Evolutionary conservation across 2,888 invertebrate species (phyloP).

Genomic region (Heliconius sara): DNA sequence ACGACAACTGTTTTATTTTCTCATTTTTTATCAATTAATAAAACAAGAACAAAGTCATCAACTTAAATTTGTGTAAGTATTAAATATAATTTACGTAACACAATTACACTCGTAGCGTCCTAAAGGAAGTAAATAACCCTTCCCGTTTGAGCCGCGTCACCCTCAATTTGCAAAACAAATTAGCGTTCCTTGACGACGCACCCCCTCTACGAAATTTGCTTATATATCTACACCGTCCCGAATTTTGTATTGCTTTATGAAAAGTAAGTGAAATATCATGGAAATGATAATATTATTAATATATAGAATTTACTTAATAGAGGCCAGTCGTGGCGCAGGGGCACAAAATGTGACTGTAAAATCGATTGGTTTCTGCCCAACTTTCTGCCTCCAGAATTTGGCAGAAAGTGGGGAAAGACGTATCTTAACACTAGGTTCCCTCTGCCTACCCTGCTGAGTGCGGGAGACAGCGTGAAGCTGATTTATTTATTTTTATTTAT

Average conservation of each 20-base stretch:
- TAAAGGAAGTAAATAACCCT: slow-evolving; percentile 53
- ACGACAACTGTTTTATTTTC: background rate
- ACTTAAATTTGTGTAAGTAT: background rate
- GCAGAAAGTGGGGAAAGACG: no score
- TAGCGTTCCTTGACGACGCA: slow-evolving; percentile 70
- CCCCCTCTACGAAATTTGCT: slow-evolving; percentile 23
- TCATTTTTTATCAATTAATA: background rate
- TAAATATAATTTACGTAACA: slow-evolving; percentile 16
- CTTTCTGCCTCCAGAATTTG: no score
- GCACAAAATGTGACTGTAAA: no score
- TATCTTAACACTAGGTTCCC: no score
- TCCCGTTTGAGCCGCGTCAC: slow-evolving; percentile 64
- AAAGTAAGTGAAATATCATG: slow-evolving; percentile 11
- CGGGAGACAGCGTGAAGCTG: no score
- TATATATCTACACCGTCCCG: slow-evolving; percentile 23
- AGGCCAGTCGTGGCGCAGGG: no score
- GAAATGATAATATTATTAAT: slow-evolving; percentile 1
- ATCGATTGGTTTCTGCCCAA: no score
- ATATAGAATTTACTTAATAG: background rate
- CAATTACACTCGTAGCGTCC: slow-evolving; percentile 33
- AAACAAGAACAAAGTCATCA: background rate
- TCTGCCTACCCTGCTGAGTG: no score
- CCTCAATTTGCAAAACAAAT: slow-evolving; percentile 81
- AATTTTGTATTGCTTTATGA: slow-evolving; percentile 12
- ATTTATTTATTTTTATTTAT: no score